Evolutionary conservation across 2,113 vertebrate species (phyloP), one percentile per base, ranked within the genome.

Genomic region (Heteronetta atricapilla): DNA sequence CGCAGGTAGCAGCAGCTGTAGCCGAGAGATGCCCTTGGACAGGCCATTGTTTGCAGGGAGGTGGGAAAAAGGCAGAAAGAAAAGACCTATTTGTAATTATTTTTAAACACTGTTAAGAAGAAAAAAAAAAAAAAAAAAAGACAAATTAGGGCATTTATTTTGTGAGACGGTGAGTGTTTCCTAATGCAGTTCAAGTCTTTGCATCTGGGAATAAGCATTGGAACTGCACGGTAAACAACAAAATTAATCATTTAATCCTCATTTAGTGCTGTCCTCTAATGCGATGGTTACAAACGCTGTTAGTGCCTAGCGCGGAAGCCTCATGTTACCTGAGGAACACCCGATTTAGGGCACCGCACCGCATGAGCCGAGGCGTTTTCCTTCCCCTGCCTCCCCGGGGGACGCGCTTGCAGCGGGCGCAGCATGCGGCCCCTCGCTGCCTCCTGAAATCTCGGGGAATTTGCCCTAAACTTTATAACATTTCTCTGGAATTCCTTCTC

Each of bases 1-100:
- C 50, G 79, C 83, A 84, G 92, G 88, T 73, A 95, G 88, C 83
- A 85, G 88, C 94, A 90, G 93, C 83, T 96, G 86, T 31, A 86
- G 76, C 79, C 1, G 14, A 70, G 82, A 75, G 66, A 88, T 89
- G 92, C 83, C 94, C 88, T 96, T 95, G 93, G 93, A 81, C 4
- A 4, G 68, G 82, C 63, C 70, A n/a, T 91, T 88, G 88, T 93
- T 93, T 86, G 76, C 78, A 79, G 73, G n/a, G 38, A 86, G 38
- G 50, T 16, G 81, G 58, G 59, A 78, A 84, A 82, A 84, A 40
- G 17, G 20, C 8, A 15, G 36, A 40, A 90, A 70, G 11, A 90
- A 90, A 86, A 88, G 34, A 64, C 79, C 73, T 75, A n/a, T 95
- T 64, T 76, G 73, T 42, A 84, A 82, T 63, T 0, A 26, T 60